Percentiles rank a stretch among this genome's conserved stretches.
These are phyloP conservation scores for Melanotaenia trifasciata DNA, from an alignment of 2,797 vertebrate species.

Conservation along the genomic window DNA sequence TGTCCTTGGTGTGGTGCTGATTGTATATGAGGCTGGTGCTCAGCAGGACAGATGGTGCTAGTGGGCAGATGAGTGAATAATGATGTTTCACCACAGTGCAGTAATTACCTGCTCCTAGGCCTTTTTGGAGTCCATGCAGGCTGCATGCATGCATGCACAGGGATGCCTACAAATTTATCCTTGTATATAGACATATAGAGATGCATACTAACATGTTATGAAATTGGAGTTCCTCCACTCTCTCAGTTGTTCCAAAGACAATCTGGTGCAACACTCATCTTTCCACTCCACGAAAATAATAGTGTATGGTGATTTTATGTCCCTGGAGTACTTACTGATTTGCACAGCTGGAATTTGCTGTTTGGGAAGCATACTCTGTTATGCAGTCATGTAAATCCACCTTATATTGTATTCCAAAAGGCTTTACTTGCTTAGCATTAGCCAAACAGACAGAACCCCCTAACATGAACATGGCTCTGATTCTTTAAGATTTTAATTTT, in stretches of 20 bases:
- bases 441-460: constrained; percentile 5
- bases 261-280: constrained; percentile 2
- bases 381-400: constrained; percentile 18
- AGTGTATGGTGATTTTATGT: constrained; percentile 10
- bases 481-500: not conserved
- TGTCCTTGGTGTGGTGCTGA: constrained; percentile 79
- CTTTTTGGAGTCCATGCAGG: constrained; percentile 33
- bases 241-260: constrained; percentile 9
- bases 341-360: constrained; percentile 15
- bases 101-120: constrained; percentile 77
- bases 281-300: constrained; percentile 8
- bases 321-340: constrained; percentile 10
- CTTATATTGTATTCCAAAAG: constrained; percentile 10
- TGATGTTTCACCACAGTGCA: constrained; percentile 78
- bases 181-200: constrained; percentile 11
- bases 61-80: constrained; percentile 84
- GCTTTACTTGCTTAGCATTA: constrained; percentile 13
- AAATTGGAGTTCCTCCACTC: not conserved
- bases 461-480: not conserved
- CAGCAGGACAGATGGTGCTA: constrained; percentile 81
- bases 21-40: constrained; percentile 78
- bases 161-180: constrained; percentile 24
- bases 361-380: constrained; percentile 17
- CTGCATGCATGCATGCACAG: constrained; percentile 38
- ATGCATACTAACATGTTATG: constrained; percentile 13